Evolutionary conservation across 2,113 vertebrate genomes (phyloP).

Genomic region (Thinocorus orbignyianus): DNA sequence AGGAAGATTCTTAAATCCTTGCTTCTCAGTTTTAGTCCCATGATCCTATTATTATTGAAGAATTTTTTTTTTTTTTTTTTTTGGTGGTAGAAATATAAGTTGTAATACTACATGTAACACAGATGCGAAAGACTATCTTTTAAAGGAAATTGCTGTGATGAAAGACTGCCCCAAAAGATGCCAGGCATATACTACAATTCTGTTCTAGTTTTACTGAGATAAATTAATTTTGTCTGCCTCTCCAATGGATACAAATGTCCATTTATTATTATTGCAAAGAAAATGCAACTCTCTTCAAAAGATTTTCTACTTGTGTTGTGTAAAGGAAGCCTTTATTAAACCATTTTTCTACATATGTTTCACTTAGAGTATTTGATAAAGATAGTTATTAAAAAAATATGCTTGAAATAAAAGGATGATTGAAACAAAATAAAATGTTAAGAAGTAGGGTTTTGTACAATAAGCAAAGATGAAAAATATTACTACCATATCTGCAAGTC

Average conservation of each 20-base stretch:
- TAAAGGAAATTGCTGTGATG: background rate
- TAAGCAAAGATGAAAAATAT: background rate
- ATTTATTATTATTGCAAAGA: background rate
- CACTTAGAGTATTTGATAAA: background rate
- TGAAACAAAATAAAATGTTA: background rate
- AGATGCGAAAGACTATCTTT: background rate
- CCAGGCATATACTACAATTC: background rate
- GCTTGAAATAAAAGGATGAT: background rate
- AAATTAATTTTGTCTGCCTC: background rate
- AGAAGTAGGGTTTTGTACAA: rapidly evolving
- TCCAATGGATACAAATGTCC: background rate
- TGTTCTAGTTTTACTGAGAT: background rate
- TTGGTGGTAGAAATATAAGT: background rate
- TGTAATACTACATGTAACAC: background rate
- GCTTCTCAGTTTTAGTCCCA: background rate
- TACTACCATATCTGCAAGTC: background rate
- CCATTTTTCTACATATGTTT: background rate
- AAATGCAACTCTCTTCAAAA: background rate
- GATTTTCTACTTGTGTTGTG: background rate
- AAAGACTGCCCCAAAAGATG: background rate
- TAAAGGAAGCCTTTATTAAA: background rate
- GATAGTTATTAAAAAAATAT: background rate
- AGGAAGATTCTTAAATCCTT: background rate
- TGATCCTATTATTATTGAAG: background rate
- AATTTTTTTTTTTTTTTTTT: background rate